A percentile compares a stretch with the other conserved stretches of the same genome.
Evolutionary conservation across 2,888 invertebrate genomes (phyloP).

Genomic region (Steinernema carpocapsae): DNA sequence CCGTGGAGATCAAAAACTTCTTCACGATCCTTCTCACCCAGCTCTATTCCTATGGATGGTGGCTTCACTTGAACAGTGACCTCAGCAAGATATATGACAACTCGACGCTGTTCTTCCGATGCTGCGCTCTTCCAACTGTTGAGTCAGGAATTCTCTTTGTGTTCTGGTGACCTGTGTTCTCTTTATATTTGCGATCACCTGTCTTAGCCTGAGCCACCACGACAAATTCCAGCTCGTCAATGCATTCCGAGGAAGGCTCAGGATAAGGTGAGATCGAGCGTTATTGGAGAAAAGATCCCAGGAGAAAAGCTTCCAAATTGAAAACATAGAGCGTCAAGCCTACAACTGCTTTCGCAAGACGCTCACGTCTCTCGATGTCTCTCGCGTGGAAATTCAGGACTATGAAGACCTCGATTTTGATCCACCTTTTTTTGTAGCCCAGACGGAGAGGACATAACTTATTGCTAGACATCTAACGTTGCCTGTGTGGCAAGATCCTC

Average conservation of each 20-base stretch:
- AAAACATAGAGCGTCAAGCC: no score
- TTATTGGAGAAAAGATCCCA: no score
- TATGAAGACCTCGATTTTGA: no score
- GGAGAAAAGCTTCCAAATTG: no score
- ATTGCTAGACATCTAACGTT: no score
- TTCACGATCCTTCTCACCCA: background rate
- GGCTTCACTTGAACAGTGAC: constrained; percentile 14
- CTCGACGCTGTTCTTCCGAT: constrained; percentile 29
- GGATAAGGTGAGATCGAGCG: constrained; percentile 34
- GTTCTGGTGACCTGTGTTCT: no score
- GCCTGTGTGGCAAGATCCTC: no score
- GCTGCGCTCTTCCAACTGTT: background rate
- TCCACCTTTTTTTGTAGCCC: no score
- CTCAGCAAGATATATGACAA: constrained; percentile 1
- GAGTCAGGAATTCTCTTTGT: background rate
- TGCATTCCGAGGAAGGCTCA: constrained; percentile 36
- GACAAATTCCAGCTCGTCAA: constrained; percentile 42
- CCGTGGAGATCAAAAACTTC: background rate
- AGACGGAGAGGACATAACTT: no score
- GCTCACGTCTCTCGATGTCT: no score
- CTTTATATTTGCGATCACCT: constrained; percentile 5
- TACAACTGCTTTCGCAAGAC: no score
- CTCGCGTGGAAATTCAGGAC: no score
- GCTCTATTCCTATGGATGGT: background rate
- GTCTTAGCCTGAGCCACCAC: constrained; percentile 37